Conservation (phyloP, 2,888 invertebrate species). For the Hydrotaea cyrtoneurina region DNA sequence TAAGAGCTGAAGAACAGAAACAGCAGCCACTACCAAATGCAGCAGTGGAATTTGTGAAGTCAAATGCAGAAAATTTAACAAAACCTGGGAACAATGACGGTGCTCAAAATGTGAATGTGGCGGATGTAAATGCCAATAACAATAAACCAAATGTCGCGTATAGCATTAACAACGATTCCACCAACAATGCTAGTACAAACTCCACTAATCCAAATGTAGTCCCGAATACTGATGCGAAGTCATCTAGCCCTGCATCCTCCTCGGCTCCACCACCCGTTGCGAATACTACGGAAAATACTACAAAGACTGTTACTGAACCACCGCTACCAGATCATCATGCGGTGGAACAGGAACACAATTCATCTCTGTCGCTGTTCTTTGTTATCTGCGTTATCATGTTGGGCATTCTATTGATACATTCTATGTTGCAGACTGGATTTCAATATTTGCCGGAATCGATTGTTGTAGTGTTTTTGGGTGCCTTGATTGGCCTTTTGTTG, state of each 20-base stretch:
- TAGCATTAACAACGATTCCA: too few species aligned
- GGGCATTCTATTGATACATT: constrained; percentile 96
- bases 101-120: not conserved
- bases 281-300: constrained; percentile 70
- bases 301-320: constrained; percentile 86
- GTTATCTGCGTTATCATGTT: constrained; percentile 96
- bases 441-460: constrained; percentile 99
- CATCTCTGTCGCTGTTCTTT: constrained; percentile 98
- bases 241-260: constrained; percentile 25
- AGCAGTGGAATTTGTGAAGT: not conserved
- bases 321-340: constrained; percentile 93
- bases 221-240: not conserved
- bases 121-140: not conserved
- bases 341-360: constrained; percentile 97
- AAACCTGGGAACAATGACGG: not conserved
- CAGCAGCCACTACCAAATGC: not conserved
- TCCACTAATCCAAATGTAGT: constrained; percentile 9
- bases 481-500: constrained; percentile 93
- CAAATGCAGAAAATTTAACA: constrained; percentile 3
- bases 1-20: constrained; percentile 50
- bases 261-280: constrained; percentile 1
- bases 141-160: too few species aligned
- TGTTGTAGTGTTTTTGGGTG: constrained; percentile 97
- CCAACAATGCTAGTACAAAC: constrained; percentile 16
- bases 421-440: constrained; percentile 96